Percentiles rank a stretch among this genome's conserved stretches.
Conservation (phyloP, 2,888 invertebrate genomes). For the Ennomos quercinarius region DNA sequence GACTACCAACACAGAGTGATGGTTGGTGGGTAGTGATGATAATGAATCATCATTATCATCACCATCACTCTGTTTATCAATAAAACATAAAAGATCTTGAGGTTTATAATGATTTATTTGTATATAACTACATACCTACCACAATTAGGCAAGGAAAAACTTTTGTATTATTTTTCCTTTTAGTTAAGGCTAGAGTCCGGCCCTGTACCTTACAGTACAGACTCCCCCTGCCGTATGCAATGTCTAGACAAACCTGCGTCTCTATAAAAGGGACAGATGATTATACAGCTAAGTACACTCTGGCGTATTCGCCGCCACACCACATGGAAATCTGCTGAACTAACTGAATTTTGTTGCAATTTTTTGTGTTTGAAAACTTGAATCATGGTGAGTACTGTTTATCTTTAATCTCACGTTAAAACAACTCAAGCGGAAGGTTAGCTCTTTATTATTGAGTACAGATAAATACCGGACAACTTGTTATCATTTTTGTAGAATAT, state of each 20-base stretch:
- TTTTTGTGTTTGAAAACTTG: constrained; percentile 27
- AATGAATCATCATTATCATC: too few relatives aligned
- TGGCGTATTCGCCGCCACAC: constrained; percentile 70
- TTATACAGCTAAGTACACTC: constrained; percentile 79
- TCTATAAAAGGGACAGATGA: constrained; percentile 84
- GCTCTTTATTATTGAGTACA: too few relatives aligned
- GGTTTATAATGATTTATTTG: too few relatives aligned
- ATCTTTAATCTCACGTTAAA: neutral
- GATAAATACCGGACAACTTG: neutral
- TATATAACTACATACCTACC: neutral
- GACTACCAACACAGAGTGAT: too few relatives aligned
- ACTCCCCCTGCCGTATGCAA: constrained; percentile 77
- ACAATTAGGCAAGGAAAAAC: constrained; percentile 1
- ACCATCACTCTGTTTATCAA: too few relatives aligned
- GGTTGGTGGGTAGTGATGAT: too few relatives aligned
- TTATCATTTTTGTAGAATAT: too few relatives aligned
- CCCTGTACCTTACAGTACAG: constrained; percentile 70
- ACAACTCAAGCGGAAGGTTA: neutral
- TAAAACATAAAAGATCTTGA: too few relatives aligned
- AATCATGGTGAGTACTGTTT: constrained; percentile 46
- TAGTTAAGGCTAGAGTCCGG: constrained; percentile 50
- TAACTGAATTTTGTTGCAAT: constrained; percentile 43
- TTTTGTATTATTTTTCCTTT: neutral
- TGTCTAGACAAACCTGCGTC: constrained; percentile 80
- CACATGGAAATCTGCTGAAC: constrained; percentile 66